Evolutionary conservation across 2,888 invertebrate species (phyloP).

Genomic region (Zaprionus lineosus): DNA sequence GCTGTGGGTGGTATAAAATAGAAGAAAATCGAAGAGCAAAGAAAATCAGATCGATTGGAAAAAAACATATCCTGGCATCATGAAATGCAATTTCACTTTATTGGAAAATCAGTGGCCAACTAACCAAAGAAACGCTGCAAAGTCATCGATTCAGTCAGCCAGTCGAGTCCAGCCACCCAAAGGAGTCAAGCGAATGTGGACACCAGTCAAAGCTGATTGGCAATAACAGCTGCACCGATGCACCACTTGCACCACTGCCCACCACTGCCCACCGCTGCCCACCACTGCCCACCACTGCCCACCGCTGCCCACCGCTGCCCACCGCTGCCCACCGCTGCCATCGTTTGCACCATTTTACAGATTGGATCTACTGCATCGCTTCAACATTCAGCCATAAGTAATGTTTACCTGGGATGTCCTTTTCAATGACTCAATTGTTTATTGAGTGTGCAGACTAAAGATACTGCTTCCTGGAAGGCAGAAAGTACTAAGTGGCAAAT

Average conservation of each 20-base stretch:
- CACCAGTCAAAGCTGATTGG: slow-evolving; percentile 50
- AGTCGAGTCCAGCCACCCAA: slow-evolving; percentile 10
- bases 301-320: too few species aligned
- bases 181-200: not conserved
- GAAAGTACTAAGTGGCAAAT: too few species aligned
- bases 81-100: slow-evolving; percentile 77
- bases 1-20: too few species aligned
- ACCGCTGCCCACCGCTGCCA: too few species aligned
- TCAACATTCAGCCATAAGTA: slow-evolving; percentile 43
- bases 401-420: slow-evolving; percentile 29
- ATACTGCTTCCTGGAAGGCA: too few species aligned
- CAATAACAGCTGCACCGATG: slow-evolving; percentile 54
- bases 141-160: too few species aligned
- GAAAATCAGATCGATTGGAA: slow-evolving; percentile 45
- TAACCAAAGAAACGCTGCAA: slow-evolving; percentile 59
- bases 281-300: too few species aligned
- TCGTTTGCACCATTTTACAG: too few species aligned
- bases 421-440: slow-evolving; percentile 21
- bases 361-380: too few species aligned
- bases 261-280: too few species aligned
- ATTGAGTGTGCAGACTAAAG: slow-evolving; percentile 19
- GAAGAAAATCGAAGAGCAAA: slow-evolving; percentile 1
- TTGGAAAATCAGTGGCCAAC: slow-evolving; percentile 75
- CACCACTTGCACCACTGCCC: too few species aligned
- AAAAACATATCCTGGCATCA: slow-evolving; percentile 70